Evolutionary conservation across 1,140 invertebrate genomes (phyloP), one percentile per base, ranked within the genome.

Genomic region (Temnothorax nylanderi): DNA sequence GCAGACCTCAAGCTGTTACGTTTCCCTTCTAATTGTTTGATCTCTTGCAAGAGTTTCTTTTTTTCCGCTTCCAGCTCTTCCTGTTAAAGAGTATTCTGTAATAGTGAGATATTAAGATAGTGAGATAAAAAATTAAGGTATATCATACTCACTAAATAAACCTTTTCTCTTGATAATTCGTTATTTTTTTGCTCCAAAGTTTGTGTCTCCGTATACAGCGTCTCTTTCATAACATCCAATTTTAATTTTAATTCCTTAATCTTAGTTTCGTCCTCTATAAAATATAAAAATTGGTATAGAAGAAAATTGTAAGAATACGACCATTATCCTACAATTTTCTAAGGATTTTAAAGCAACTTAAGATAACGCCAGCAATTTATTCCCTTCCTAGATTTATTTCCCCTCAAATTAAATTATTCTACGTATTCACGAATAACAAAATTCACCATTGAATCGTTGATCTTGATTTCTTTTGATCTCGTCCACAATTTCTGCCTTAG

Each of bases 261-360:
- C 7, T 76, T 89, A 18, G 2, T 34, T 49, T 88, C 75, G 54
- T 89, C 69, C 44, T 89, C 88, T 89, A 0, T 54, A 86, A 89
- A 44, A 8, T 56, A 41, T 67, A 69, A 34, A 64, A 34, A 5
- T 62, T 1, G 26, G 7, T 60, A 34, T 13, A 62, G 16, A 21
- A 56, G 10, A 3, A 26, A 58, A 60, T 11, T 26, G 5, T 60
- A 58, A 56, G 13, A 18, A 64, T 16, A 3, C 2, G 16, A 60
- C 13, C 0, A 64, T 34, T 64, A 3, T 41, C 8, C 10, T 41
- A 41, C 11, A 41, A 21, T 41, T 41, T 41, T 16, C 8, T 18
- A 37, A 41, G 16, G 3, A 65, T 5, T 65, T 65, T 0, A 65
- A 37, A 41, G 1, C 18, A 13, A 67, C 18, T 26, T 26, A 26